Conservation (phyloP, 2,888 invertebrate species). For the Noctua janthe region DNA sequence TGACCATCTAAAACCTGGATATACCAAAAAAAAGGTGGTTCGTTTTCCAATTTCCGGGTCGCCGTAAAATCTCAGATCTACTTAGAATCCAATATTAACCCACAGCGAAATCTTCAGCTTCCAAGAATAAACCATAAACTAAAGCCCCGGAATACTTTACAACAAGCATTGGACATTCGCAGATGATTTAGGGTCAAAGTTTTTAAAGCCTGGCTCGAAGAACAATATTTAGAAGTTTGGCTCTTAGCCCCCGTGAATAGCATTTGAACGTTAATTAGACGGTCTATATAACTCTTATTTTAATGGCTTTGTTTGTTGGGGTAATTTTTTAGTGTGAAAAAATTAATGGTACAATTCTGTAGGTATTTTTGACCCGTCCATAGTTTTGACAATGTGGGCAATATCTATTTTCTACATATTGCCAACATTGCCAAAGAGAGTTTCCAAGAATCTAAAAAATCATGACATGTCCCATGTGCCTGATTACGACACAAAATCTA, state of each 20-base stretch:
- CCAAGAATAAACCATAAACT: constrained; percentile 29
- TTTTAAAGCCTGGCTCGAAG: constrained; percentile 44
- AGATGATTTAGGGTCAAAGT: constrained; percentile 56
- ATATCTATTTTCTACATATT: too few species aligned
- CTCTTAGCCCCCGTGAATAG: constrained; percentile 46
- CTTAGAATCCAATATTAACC: neutral
- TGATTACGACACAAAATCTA: neutral
- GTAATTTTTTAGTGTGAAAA: neutral
- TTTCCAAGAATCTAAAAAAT: neutral
- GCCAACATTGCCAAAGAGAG: neutral
- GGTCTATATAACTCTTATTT: constrained; percentile 49
- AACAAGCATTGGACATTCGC: constrained; percentile 50
- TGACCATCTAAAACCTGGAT: neutral
- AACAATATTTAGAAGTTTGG: constrained; percentile 63
- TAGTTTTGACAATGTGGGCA: neutral
- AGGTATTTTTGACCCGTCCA: neutral
- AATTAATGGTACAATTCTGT: neutral
- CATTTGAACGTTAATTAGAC: constrained; percentile 53
- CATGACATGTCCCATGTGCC: neutral
- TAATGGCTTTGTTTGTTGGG: constrained; percentile 37
- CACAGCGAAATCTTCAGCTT: neutral
- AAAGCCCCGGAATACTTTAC: constrained; percentile 50
- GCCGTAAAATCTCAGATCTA: neutral
- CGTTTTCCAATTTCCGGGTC: neutral
- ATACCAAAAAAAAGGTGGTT: neutral